A percentile compares a stretch with the other conserved stretches of the same genome.
Evolutionary conservation across 2,888 invertebrate species (phyloP).

Genomic region (Molanna angustata): DNA sequence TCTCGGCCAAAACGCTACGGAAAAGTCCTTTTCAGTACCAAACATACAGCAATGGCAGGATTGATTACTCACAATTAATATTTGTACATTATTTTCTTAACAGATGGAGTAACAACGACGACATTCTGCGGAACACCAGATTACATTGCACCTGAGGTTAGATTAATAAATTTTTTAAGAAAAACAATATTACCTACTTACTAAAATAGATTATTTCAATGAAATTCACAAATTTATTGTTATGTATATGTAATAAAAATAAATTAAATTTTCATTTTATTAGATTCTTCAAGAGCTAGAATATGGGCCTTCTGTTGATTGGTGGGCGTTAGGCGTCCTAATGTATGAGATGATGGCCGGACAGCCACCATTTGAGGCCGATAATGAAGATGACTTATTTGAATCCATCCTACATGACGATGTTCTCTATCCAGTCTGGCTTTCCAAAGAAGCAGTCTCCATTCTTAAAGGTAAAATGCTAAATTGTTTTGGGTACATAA

Average conservation of each 20-base stretch:
- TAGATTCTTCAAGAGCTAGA: constrained; percentile 89
- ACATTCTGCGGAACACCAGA: constrained; percentile 99
- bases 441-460: constrained; percentile 85
- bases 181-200: neutral
- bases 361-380: constrained; percentile 99
- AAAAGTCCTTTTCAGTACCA: too few relatives aligned
- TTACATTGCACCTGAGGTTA: constrained; percentile 97
- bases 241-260: neutral
- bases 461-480: constrained; percentile 82
- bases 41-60: too few relatives aligned
- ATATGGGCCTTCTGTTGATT: constrained; percentile 85
- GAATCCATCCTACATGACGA: constrained; percentile 98
- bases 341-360: constrained; percentile 99
- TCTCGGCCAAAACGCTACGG: too few relatives aligned
- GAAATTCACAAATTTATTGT: too few relatives aligned
- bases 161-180: constrained; percentile 16
- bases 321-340: constrained; percentile 97
- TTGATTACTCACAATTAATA: too few relatives aligned
- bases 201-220: too few relatives aligned
- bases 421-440: constrained; percentile 97
- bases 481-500: too few relatives aligned
- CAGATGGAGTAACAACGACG: constrained; percentile 83
- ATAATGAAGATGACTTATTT: constrained; percentile 99
- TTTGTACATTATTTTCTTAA: constrained; percentile 29
- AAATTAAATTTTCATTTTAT: neutral